A percentile compares a stretch with the other conserved stretches of the same genome.
Conservation (phyloP, 2,113 vertebrate genomes). For the Gallinago paraguaiae region DNA sequence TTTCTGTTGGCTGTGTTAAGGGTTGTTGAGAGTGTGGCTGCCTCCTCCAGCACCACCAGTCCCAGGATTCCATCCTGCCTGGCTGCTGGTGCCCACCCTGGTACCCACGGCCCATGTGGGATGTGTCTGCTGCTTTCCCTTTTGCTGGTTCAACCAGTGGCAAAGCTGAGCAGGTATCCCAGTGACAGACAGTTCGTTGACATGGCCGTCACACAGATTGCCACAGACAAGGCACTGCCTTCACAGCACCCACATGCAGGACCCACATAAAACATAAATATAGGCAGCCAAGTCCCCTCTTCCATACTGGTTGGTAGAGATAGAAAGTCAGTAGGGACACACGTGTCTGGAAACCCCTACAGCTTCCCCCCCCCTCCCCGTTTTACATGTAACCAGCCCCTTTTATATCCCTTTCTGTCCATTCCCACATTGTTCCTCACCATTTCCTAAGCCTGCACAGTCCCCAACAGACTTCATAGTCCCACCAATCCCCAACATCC, state of each 20-base stretch:
- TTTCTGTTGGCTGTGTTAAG: not conserved
- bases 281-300: not conserved
- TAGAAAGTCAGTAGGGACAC: not conserved
- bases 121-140: not conserved
- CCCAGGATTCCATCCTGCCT: not conserved
- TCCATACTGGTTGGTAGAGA: not conserved
- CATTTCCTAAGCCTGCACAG: not conserved
- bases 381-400: not conserved
- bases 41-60: not conserved
- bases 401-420: not conserved
- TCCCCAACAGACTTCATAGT: not conserved
- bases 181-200: not conserved
- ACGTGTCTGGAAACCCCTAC: accelerated
- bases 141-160: not conserved
- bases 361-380: too few relatives aligned
- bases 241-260: not conserved
- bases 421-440: not conserved
- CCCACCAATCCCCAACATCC: not conserved
- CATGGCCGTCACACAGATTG: not conserved
- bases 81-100: accelerated
- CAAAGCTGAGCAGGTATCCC: not conserved
- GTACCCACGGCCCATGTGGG: not conserved
- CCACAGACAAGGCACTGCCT: not conserved
- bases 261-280: too few relatives aligned
- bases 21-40: not conserved